Evolutionary conservation across 2,113 vertebrate genomes (phyloP), one percentile per base, ranked within the genome.

Genomic region (Rhinopomastus cyanomelas): DNA sequence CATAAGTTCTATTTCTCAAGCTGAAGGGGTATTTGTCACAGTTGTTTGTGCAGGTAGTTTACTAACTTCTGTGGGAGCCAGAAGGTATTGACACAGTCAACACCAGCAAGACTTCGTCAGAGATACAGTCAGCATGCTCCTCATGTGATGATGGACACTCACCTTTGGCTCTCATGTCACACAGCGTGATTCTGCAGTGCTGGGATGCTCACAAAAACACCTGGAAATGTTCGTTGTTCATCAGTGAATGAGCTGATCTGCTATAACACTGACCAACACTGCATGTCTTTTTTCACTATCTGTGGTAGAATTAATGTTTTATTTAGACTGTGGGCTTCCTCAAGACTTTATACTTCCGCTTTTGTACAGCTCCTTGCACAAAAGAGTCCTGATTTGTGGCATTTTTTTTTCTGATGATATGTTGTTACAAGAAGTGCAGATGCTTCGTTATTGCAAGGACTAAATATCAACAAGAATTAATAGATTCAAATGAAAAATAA

Each of bases 101-200:
- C 26, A 52, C 9, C 44, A 71, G 22, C 10, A 66, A 64, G 53
- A 53, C 18, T 66, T 79, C 13, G 11, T 76, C 62, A 79, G 44
- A 65, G 13, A 29, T 73, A 7, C 0, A 71, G 42, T 48, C 10
- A 27, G 15, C 27, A 22, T 85, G 30, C 10, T 4, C 12, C 26
- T 42, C 44, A 22, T 0, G 0, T 23, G 34, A 16, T 29, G 7
- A 34, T 29, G 30, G 23, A 26, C 56, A 16, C 16, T 29, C 26
- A 55, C 12, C 44, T 52, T 23, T 9, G 3, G 6, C 39, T 23
- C 49, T 82, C 16, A 6, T 20, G 23, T 5, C 16, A 5, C 44
- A 60, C 39, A n/a, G 8, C 7, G 12, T 12, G 20, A 11, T 36
- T 60, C 29, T 52, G n/a, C 48, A 46, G 37, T 20, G 34, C 17